Base-by-base conservation (phyloP, 2,888 invertebrate genomes). In the Dastarcus helophoroides region DNA sequence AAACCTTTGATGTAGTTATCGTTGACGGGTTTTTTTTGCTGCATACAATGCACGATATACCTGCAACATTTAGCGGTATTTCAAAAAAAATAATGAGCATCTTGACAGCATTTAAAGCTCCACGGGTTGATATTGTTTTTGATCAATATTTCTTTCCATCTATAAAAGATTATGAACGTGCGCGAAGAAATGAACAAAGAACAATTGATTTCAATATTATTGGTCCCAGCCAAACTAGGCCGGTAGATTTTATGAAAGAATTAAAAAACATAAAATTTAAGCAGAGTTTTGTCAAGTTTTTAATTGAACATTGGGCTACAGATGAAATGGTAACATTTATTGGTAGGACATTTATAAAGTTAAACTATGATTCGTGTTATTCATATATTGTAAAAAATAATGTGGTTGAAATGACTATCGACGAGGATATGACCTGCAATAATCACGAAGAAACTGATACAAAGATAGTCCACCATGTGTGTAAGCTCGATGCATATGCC, bases 1-100 rank as follows among this genome's bases (percentile, higher is more conserved):
- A 6, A 14, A 14, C 13, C 8, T 34, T 32, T 10, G 40, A 43
- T 36, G 26, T 41, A 10, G 29, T 46, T 12, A 26, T 48, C 16
- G 35, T 47, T 28, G 47, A 50, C 36, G 50, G 46, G 3, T 50
- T 48, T 26, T 44, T 41, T 33, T 22, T 47, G 11, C 30, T 50
- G 14, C 42, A 50, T 40, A 37, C 39, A 2, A 33, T 48, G 31
- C 40, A 39, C 40, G 38, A 47, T 37, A 22, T 42, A 11, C 40
- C 40, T 15, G 23, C 23, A 40, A 41, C 38, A 27, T 42, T 40
- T 36, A 44, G 40, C 6, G 31, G 32, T 10, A 40, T 43, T 30
- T 42, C 42, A 1, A 43, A 45, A 35, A 37, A 41, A 36, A 35
- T 42, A 17, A 26, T 43, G 32, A n/a, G 27, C 13, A 35, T 24